Evolutionary conservation across 1,140 invertebrate species (phyloP), one percentile per base, ranked within the genome.

Genomic region (Hermatobates lingyangjiaoensis): DNA sequence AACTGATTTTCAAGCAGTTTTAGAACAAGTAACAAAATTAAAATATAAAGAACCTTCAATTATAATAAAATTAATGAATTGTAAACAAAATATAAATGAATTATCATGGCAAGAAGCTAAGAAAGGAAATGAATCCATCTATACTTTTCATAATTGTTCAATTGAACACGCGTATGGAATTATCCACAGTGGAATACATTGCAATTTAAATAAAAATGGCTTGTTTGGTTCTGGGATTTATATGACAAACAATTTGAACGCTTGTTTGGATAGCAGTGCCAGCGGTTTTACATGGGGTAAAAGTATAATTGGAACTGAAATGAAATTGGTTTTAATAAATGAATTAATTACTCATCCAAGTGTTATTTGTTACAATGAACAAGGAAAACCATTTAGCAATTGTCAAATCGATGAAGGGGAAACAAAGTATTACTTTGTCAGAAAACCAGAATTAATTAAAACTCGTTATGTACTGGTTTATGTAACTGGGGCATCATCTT

Each of bases 381-480:
- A 5, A 3, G 2, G 25, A 27, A 24, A 10, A 5, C 21, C 25
- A 10, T 12, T 10, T 34, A 12, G 30, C 18, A 10, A 34, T 12
- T 34, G 3, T 15, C 14, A 3, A 46, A 18, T n/a, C 3, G 38
- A 25, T 5, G 3, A 34, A 45, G 23, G 25, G 3, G 24, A 42
- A 20, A 3, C 14, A n/a, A n/a, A 5, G 2, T 18, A 24, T 20
- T 48, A 52, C 25, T 38, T 24, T 18, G 38, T 40, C 10, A 5
- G 23, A 14, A 39, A 50, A 20, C 20, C 18, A 3, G 28, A 54
- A 14, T 44, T 46, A n/a, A 27, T 51, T 45, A 42, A 44, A 15
- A 34, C 27, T 26, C 48, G 40, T 51, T 47, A 51, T 23, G 18
- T 51, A 7, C 26, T 51, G 1, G n/a, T 51, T 20, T 51, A 44